Percentiles rank a stretch among this genome's conserved stretches.
phyloP scores from a whole-genome alignment of 2,888 invertebrate species.

The Spisula subtruncata region DNA sequence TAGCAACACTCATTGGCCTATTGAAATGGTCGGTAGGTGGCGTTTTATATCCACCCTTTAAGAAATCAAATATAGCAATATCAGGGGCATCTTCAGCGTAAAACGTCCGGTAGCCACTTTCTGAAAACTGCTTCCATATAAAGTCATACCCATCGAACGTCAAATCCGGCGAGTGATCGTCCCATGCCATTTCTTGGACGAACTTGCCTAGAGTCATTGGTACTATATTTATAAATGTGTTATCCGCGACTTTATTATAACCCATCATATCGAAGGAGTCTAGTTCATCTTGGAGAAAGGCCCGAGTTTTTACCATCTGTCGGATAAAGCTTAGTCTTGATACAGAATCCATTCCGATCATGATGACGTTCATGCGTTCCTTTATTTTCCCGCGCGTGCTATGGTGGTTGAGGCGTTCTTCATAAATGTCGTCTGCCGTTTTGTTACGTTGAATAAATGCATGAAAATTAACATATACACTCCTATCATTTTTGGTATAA shows the following conservation, averaged over 20 bases:
- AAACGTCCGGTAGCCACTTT: slow-evolving; percentile 92
- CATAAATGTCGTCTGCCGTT: slow-evolving; percentile 63
- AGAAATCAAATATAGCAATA: slow-evolving; percentile 94
- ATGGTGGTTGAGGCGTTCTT: slow-evolving; percentile 63
- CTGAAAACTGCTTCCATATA: slow-evolving; percentile 94
- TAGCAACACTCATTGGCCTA: slow-evolving; percentile 92
- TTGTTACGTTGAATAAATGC: slow-evolving; percentile 80
- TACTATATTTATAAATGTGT: slow-evolving; percentile 94
- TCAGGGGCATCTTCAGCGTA: slow-evolving; percentile 94
- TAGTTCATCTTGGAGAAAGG: slow-evolving; percentile 90
- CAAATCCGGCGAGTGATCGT: slow-evolving; percentile 63
- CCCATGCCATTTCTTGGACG: slow-evolving; percentile 74
- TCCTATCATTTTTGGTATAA: slow-evolving; percentile 75
- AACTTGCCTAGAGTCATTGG: slow-evolving; percentile 90
- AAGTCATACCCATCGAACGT: slow-evolving; percentile 90
- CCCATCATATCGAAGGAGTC: slow-evolving; percentile 93
- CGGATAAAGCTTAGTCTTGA: slow-evolving; percentile 95
- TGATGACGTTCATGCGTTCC: slow-evolving; percentile 91
- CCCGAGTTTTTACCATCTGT: slow-evolving; percentile 92
- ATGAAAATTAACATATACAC: slow-evolving; percentile 84
- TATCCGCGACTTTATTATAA: slow-evolving; percentile 97
- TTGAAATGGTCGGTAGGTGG: slow-evolving; percentile 95
- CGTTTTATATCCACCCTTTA: slow-evolving; percentile 92
- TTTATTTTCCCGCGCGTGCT: slow-evolving; percentile 62
- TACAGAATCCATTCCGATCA: slow-evolving; percentile 95